Conservation (phyloP, 2,113 vertebrate genomes). For the Romanogobio albipinnatus region DNA sequence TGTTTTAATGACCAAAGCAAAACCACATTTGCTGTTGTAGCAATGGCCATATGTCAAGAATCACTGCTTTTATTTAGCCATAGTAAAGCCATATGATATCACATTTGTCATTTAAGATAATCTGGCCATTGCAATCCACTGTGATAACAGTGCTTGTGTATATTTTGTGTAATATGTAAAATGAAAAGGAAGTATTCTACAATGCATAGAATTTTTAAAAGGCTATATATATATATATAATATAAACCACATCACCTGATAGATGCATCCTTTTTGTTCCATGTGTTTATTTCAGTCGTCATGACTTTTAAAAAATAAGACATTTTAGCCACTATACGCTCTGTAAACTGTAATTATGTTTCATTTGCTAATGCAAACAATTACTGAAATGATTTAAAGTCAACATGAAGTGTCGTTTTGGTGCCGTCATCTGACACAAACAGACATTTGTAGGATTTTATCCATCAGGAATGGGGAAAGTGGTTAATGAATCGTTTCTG, state of each 20-base stretch:
- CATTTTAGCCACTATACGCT: neutral
- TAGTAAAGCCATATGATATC: conserved; percentile 92
- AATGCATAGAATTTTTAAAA: conserved; percentile 74
- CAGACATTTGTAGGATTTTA: neutral
- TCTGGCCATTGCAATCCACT: conserved; percentile 80
- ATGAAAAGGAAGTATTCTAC: conserved; percentile 65
- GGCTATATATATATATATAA: conserved; percentile 16
- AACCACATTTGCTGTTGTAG: neutral
- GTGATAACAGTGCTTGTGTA: conserved; percentile 88
- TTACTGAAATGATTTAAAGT: neutral
- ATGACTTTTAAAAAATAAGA: neutral
- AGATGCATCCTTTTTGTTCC: conserved; percentile 35
- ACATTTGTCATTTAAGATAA: conserved; percentile 59
- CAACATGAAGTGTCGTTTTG: neutral
- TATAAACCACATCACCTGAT: conserved; percentile 2
- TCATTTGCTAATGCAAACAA: conserved; percentile 7
- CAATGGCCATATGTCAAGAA: neutral
- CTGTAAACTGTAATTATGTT: conserved; percentile 22
- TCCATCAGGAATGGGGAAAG: neutral
- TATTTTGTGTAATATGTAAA: conserved; percentile 96
- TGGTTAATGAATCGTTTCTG: neutral
- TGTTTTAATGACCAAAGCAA: conserved; percentile 26
- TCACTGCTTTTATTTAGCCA: conserved; percentile 29
- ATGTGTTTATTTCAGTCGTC: neutral
- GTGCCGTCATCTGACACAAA: neutral